Conservation (phyloP, 2,797 vertebrate genomes). For the Lithobates sylvaticus region DNA sequence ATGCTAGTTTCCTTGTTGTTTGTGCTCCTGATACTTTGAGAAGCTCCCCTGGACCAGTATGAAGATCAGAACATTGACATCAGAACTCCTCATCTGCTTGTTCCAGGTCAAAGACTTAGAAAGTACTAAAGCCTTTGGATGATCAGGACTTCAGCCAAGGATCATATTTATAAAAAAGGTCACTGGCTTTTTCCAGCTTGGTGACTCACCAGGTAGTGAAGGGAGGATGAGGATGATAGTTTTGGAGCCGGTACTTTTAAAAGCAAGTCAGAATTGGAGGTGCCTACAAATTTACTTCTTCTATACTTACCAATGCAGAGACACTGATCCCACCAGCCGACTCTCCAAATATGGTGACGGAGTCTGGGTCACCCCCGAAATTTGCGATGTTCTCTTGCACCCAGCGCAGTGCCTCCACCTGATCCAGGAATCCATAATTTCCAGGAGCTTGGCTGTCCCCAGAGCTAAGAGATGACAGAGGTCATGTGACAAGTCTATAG, state of each 20-base stretch:
- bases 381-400: conserved; percentile 79
- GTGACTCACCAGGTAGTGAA: neutral
- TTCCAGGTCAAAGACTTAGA: too few species aligned
- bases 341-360: conserved; percentile 81
- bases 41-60: too few species aligned
- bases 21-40: too few species aligned
- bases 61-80: neutral
- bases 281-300: too few species aligned
- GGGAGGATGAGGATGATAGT: neutral
- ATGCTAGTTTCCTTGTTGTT: too few species aligned
- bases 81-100: neutral
- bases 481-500: neutral
- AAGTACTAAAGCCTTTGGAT: too few species aligned
- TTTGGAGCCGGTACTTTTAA: neutral
- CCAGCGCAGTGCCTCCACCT: conserved; percentile 82
- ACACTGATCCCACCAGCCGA: conserved; percentile 81
- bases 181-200: neutral
- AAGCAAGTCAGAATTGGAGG: too few species aligned
- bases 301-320: neutral
- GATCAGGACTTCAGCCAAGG: too few species aligned
- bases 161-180: too few species aligned
- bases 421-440: conserved; percentile 86
- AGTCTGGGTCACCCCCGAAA: conserved; percentile 75
- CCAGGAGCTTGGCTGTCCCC: conserved; percentile 78
- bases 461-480: conserved; percentile 70